These are phyloP conservation scores for Porphyrio hochstetteri DNA, from an alignment of 2,113 vertebrate genomes.

Conservation along the genomic window DNA sequence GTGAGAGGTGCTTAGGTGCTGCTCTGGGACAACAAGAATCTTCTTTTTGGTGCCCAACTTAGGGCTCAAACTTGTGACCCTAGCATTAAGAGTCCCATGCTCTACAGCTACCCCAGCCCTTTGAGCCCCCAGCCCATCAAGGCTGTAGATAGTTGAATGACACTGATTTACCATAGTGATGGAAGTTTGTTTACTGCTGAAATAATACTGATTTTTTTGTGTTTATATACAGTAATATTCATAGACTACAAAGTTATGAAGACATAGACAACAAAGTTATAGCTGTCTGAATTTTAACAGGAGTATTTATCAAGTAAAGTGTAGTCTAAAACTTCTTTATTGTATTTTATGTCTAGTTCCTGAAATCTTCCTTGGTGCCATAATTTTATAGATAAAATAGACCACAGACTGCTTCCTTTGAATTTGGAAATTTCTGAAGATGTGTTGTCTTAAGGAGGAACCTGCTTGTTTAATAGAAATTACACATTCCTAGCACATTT, in stretches of 20 bases:
- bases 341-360: background rate
- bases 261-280: background rate
- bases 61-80: too few relatives aligned
- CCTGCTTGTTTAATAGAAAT: background rate
- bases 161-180: background rate
- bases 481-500: background rate
- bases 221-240: background rate
- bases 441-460: background rate
- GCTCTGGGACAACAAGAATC: too few relatives aligned
- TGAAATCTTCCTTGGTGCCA: background rate
- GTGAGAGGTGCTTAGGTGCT: too few relatives aligned
- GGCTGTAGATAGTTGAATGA: background rate
- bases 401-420: background rate
- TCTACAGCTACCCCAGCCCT: too few relatives aligned
- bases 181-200: background rate
- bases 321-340: background rate
- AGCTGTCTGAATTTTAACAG: background rate
- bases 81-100: too few relatives aligned
- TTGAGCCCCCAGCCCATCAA: too few relatives aligned
- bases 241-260: background rate
- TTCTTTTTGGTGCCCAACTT: too few relatives aligned
- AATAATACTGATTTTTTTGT: background rate
- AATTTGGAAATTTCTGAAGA: slow-evolving; percentile 9
- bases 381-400: slow-evolving; percentile 22
- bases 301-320: background rate